A percentile compares a stretch with the other conserved stretches of the same genome.
phyloP scores from a whole-genome alignment of 2,888 invertebrate species.

The Cremastinae sp. region DNA sequence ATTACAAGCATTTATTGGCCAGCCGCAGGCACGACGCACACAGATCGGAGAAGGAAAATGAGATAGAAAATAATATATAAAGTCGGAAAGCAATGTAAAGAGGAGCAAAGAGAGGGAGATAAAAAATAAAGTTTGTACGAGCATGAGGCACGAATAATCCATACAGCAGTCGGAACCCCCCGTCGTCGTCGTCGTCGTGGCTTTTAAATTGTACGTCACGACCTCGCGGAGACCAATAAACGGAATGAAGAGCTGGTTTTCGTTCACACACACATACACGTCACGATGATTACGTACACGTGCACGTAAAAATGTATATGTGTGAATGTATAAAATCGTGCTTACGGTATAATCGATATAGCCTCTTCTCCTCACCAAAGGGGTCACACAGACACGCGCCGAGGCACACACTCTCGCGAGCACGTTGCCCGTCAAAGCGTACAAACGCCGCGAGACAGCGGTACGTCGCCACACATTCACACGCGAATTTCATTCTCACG shows the following conservation, averaged over 20 bases:
- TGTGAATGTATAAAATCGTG: conserved; percentile 57
- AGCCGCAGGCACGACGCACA: conserved; percentile 26
- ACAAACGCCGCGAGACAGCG: no score
- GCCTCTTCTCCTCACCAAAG: conserved; percentile 55
- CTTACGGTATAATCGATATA: conserved; percentile 54
- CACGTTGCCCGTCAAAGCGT: neutral
- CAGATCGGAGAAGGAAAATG: conserved; percentile 1
- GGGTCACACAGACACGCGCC: conserved; percentile 28
- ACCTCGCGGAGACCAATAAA: conserved; percentile 50
- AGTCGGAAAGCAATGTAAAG: neutral
- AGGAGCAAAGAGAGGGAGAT: neutral
- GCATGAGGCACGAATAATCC: conserved; percentile 48
- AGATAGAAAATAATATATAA: neutral
- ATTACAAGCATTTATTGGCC: conserved; percentile 38
- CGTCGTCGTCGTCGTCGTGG: conserved; percentile 63
- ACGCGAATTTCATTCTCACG: neutral
- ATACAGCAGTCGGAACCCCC: neutral
- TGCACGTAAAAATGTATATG: conserved; percentile 24
- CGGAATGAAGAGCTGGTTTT: conserved; percentile 39
- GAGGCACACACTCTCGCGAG: conserved; percentile 21
- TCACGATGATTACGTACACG: conserved; percentile 33
- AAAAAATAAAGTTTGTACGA: conserved; percentile 41
- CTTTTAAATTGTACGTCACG: conserved; percentile 49
- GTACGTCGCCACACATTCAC: neutral
- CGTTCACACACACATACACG: conserved; percentile 31